Percentiles rank a stretch among this genome's conserved stretches.
Evolutionary conservation across 2,888 invertebrate genomes (phyloP).

Genomic region (Diachrysia chrysitis): DNA sequence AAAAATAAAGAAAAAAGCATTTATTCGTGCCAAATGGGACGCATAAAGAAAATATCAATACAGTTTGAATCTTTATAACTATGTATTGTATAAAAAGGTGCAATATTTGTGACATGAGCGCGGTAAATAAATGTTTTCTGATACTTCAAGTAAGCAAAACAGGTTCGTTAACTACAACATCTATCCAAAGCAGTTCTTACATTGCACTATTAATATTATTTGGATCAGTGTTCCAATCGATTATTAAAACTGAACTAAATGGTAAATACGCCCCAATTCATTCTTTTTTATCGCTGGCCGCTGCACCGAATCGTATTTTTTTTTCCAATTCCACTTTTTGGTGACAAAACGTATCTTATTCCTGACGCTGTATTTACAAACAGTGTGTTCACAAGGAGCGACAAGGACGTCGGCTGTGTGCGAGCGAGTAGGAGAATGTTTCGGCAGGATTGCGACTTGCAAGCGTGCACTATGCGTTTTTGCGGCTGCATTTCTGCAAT

Average conservation of each 20-base stretch:
- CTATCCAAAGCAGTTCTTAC: too few species aligned
- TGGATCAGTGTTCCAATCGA: background rate
- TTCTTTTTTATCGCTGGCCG: background rate
- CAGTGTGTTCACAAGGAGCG: conserved; percentile 59
- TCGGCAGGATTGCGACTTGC: conserved; percentile 70
- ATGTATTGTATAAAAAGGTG: too few species aligned
- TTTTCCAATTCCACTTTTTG: conserved; percentile 25
- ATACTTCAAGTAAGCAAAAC: too few species aligned
- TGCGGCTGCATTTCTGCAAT: conserved; percentile 81
- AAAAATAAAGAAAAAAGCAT: too few species aligned
- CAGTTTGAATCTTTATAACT: too few species aligned
- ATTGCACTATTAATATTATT: background rate
- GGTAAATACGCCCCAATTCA: background rate
- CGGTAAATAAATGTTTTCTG: too few species aligned
- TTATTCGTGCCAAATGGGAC: too few species aligned
- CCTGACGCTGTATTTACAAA: conserved; percentile 68
- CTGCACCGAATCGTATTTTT: conserved; percentile 13
- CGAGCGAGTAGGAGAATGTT: conserved; percentile 69
- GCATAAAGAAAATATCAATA: too few species aligned
- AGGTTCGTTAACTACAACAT: too few species aligned
- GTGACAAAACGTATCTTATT: conserved; percentile 20
- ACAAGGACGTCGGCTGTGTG: conserved; percentile 65
- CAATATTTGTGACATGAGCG: too few species aligned
- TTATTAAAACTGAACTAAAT: background rate
- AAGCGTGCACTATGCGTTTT: conserved; percentile 87